These are phyloP conservation scores for Cynodonichthys magdalenae DNA, from an alignment of 2,797 vertebrate genomes.

Conservation along the genomic window DNA sequence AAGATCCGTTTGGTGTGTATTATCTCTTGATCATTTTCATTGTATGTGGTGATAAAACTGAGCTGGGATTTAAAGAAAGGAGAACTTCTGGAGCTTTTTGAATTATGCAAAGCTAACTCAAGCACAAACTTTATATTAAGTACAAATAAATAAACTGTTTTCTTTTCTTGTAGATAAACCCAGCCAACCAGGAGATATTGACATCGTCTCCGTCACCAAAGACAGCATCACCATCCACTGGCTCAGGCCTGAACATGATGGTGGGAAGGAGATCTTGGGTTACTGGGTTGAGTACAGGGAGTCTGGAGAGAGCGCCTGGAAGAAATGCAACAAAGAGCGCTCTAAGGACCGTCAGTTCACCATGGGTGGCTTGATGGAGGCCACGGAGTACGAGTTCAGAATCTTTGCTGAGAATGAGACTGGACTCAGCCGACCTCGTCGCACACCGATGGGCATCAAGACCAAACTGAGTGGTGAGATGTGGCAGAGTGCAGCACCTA, in stretches of 20 bases:
- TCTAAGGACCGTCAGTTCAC: constrained; percentile 97
- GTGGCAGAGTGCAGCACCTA: not conserved
- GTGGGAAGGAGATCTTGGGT: constrained; percentile 96
- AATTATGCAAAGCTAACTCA: not conserved
- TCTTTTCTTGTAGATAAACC: constrained; percentile 87
- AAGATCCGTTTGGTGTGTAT: constrained; percentile 96
- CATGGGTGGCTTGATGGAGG: constrained; percentile 94
- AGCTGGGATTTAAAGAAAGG: not conserved
- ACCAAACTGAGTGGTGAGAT: constrained; percentile 96
- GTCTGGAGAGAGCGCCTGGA: constrained; percentile 95
- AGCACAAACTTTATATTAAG: not conserved
- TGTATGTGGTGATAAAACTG: not conserved
- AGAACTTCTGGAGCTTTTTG: not conserved
- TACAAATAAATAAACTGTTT: not conserved
- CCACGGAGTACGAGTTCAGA: constrained; percentile 97
- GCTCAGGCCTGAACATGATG: constrained; percentile 94
- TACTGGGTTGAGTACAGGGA: constrained; percentile 98
- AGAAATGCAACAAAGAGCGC: constrained; percentile 95
- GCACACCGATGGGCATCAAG: constrained; percentile 96
- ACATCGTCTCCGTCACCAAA: constrained; percentile 93
- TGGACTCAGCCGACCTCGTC: constrained; percentile 92
- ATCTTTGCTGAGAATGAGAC: constrained; percentile 95
- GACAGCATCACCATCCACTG: constrained; percentile 97
- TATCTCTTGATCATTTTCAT: not conserved
- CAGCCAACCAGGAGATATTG: constrained; percentile 97